Base-by-base conservation (phyloP, 2,797 vertebrate genomes). In the Sebastes flavidus region DNA sequence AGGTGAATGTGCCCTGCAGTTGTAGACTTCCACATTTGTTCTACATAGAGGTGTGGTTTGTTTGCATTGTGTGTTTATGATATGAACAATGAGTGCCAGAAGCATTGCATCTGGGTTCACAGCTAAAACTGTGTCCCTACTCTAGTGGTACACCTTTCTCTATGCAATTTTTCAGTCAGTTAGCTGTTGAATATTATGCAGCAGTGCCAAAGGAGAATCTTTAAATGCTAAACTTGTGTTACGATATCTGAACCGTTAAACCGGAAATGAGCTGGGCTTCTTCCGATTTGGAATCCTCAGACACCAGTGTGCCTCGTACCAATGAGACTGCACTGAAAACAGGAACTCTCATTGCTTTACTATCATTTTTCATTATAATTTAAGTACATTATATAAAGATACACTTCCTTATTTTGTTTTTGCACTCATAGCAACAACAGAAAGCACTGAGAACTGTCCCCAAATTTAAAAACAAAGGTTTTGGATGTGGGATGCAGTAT, bases 1-100 rank as follows among this genome's bases (percentile, higher is more conserved):
- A 82, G 82, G 70, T 77, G 75, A 49, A 88, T 82, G 72, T 42
- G 25, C 80, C 90, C 80, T 62, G 49, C 52, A 76, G 86, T 65
- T 56, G 42, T 70, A 36, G 25, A 87, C 74, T 78, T 82, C 61
- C 65, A 67, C 80, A 16, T 66, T 78, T 16, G 2, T 27, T 65
- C 46, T 24, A 25, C 32, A 16, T 4, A 75, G 27, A 73, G 18
- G 22, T 4, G 18, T 24, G 27, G 62, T 59, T 74, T 75, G 12
- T 87, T 75, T 76, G 61, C 58, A 11, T 75, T 32, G 34, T 66
- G n/a, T 32, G 32, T 24, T 22, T 3, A 29, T 77, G 14, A 62
- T 65, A 49, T 58, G 25, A 79, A 59, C 38, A 62, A 16, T 1
- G 18, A 36, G 14, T 14, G 16, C 27, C 38, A n/a, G 10, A 63